Evolutionary conservation across 2,888 invertebrate species (phyloP), one percentile per base, ranked within the genome.

Genomic region (Tanytarsus gracilentus): DNA sequence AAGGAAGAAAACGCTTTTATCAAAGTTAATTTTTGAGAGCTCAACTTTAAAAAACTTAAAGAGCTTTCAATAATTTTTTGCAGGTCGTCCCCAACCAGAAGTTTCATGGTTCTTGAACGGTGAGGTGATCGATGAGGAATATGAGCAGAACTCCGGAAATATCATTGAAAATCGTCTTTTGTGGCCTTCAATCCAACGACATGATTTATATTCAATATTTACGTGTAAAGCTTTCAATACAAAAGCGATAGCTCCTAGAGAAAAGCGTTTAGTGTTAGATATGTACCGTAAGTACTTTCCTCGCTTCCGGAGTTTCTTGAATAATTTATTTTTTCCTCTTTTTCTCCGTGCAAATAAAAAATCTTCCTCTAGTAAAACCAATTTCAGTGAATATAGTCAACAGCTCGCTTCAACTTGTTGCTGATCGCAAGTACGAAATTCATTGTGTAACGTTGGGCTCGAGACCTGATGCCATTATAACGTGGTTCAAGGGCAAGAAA

Each of bases 161-260:
- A 73, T 76, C 7, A 76, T 76, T 51, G 76, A 76, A 64, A 77
- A 77, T 66, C 70, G 73, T 68, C 30, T 62, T 21, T 27, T 62
- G 16, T 51, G 75, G 65, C 69, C 68, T 58, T 66, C 71, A 3
- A 69, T 77, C 33, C 71, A 68, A 21, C 69, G 79, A 30, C 68
- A 74, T 9, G 75, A 78, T 65, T 72, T 79, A 23, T 76, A 77
- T 62, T 71, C 75, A 11, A 73, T 76, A 60, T 78, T 77, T 67
- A 78, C 76, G 48, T 79, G 79, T 64, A 75, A 76, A 65, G 78
- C 79, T 6, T 69, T 72, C 62, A 79, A 79, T 67, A 79, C 78
- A 49, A 70, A 75, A 64, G 72, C 78, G 56, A 74, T 76, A 7
- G 72, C 73, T 49, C 73, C 76, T 5, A 72, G 71, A 63, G 72